A percentile compares a stretch with the other conserved stretches of the same genome.
These are phyloP conservation scores for Endotricha flammealis DNA, from an alignment of 2,888 invertebrate genomes.

Conservation along the genomic window DNA sequence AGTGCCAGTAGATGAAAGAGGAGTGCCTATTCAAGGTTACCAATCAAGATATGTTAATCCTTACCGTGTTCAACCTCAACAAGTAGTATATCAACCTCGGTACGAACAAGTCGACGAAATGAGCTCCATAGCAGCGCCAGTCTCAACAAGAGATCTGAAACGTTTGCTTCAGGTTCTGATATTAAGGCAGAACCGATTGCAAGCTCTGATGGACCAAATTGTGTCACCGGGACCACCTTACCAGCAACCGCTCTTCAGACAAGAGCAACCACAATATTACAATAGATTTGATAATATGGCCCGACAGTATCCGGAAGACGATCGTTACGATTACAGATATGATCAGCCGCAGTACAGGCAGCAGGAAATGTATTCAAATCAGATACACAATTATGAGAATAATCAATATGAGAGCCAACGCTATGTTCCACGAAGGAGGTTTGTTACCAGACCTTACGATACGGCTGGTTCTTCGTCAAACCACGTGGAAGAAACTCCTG, in stretches of 20 bases:
- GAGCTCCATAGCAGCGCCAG: constrained; percentile 81
- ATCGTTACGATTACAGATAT: constrained; percentile 59
- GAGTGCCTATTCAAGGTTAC: constrained; percentile 62
- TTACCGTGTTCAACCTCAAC: constrained; percentile 43
- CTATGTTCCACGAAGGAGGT: constrained; percentile 58
- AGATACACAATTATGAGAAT: constrained; percentile 51
- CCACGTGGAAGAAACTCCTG: constrained; percentile 70
- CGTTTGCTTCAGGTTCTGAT: constrained; percentile 82
- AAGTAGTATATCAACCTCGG: constrained; percentile 41
- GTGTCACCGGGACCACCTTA: constrained; percentile 51
- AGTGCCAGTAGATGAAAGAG: constrained; percentile 66
- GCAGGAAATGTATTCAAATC: constrained; percentile 56
- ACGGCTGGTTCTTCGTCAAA: constrained; percentile 59
- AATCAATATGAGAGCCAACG: constrained; percentile 68
- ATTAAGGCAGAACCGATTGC: constrained; percentile 79
- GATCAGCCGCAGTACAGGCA: constrained; percentile 51
- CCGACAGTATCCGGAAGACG: constrained; percentile 59
- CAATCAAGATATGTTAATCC: constrained; percentile 56
- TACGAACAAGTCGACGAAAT: constrained; percentile 74
- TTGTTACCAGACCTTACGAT: constrained; percentile 58
- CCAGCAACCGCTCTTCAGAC: constrained; percentile 46
- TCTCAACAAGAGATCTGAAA: constrained; percentile 84
- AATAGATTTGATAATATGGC: constrained; percentile 44
- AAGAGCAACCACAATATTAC: constrained; percentile 31
- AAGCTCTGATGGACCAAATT: constrained; percentile 73